These are phyloP conservation scores for Heliothis peltigera DNA, from an alignment of 2,888 invertebrate species.

Conservation along the genomic window DNA sequence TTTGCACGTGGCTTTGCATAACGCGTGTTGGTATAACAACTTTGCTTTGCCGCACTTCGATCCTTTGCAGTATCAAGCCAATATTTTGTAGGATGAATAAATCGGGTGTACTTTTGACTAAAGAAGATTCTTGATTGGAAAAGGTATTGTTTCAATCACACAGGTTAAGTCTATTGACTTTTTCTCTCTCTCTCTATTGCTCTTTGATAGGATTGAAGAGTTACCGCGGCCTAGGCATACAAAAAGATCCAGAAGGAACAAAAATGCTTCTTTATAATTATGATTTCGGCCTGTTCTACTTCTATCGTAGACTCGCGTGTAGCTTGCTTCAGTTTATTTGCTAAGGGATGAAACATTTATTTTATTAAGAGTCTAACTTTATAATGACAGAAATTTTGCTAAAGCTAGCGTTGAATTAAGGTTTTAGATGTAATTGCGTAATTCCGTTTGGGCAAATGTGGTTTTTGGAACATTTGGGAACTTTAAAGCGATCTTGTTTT, in stretches of 20 bases:
- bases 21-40: slow-evolving; percentile 12
- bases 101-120: background rate
- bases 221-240: no score
- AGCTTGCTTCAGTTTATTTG: no score
- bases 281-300: no score
- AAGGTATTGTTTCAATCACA: no score
- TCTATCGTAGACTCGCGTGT: no score
- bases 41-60: background rate
- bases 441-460: slow-evolving; percentile 8
- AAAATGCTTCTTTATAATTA: no score
- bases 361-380: background rate
- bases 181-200: no score
- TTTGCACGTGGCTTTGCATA: background rate
- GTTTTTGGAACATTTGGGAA: slow-evolving; percentile 16
- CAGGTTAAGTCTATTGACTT: no score
- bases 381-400: slow-evolving; percentile 13
- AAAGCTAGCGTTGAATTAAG: background rate
- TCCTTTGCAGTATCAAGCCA: background rate
- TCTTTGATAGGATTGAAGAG: no score
- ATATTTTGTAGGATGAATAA: background rate
- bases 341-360: no score
- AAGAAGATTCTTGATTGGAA: background rate
- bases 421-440: slow-evolving; percentile 16
- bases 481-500: slow-evolving; percentile 5
- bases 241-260: no score